Conservation (phyloP, 2,797 vertebrate genomes). For the Neosalanx taihuensis region DNA sequence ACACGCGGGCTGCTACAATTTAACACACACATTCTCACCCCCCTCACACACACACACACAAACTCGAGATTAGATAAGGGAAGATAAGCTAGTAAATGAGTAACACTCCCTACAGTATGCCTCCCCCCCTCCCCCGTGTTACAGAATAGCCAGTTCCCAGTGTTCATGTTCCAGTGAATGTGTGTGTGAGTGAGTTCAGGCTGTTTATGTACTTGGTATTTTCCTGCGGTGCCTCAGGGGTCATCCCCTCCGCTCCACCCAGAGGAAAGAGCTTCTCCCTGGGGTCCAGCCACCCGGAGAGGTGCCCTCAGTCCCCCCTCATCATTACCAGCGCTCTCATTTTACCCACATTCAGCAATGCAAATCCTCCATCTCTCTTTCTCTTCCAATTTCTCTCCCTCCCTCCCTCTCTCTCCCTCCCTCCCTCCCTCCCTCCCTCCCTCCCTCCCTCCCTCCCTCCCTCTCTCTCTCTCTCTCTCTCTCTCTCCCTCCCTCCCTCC, state of each 20-base stretch:
- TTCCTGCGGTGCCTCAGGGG: conserved; percentile 35
- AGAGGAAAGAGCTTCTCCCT: conserved; percentile 29
- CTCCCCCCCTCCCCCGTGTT: conserved; percentile 19
- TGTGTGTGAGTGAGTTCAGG: conserved; percentile 10
- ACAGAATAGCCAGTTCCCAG: conserved; percentile 33
- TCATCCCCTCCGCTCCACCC: conserved; percentile 21
- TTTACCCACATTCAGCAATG: conserved; percentile 65
- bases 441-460: no score
- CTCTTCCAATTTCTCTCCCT: no score
- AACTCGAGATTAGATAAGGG: conserved; percentile 39
- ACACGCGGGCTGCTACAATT: neutral
- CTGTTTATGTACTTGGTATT: conserved; percentile 20
- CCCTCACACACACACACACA: conserved; percentile 4
- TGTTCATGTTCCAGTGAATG: conserved; percentile 23
- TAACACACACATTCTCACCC: conserved; percentile 7
- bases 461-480: neutral
- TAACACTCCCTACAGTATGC: conserved; percentile 42
- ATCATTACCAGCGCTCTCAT: neutral
- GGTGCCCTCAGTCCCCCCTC: neutral
- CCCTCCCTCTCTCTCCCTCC: no score
- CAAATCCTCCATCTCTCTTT: conserved; percentile 59
- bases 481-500: neutral
- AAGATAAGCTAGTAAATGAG: conserved; percentile 52
- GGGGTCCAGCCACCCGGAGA: conserved; percentile 21
- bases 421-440: no score